Base-by-base conservation (phyloP, 2,888 invertebrate genomes). In the Zygaena filipendulae region DNA sequence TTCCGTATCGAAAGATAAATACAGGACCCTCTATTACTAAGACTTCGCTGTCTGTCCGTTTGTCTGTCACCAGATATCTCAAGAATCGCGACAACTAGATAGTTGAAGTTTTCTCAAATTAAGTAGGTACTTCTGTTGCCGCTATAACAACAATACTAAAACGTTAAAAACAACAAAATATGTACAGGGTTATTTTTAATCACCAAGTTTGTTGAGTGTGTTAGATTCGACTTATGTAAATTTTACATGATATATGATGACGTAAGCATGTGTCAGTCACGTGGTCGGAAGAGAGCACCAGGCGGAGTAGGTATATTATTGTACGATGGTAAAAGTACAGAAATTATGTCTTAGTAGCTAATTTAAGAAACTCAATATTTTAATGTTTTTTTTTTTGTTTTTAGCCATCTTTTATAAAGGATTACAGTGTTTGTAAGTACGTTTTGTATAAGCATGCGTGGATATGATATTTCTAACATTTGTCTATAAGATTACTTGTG, bases 401-500 rank as follows among this genome's bases (percentile, higher is more conserved):
- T 38, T 21, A 21, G 32, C 37, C 13, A 27, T 32, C 5, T 41
- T 33, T 6, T 6, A 16, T 16, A 16, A 16, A 16, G 16, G 16
- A 16, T 16, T 16, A 16, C 16, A 16, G 28, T 28, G 28, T 28
- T 28, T 28, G 18, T 28, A 23, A 28, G 28, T 28, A 28, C 28
- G 28, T 28, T 33, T 16, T 16, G 29, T 33, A 33, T 33, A 33
- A 29, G 33, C 29, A 33, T 33, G 29, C 29, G 33, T 33, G 33
- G 33, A 33, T 26, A 29, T 29, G 33, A 33, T 26, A 29, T 29
- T 33, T 33, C 33, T 33, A 33, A 33, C 33, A 29, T 33, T 29
- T 33, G 26, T 33, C 33, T 33, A 33, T 33, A 33, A 33, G 33
- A 29, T 33, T 33, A 33, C 33, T 33, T 33, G 33, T 33, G 33